These are phyloP conservation scores for Crotalus horridus DNA, from an alignment of 2,113 vertebrate genomes.

Conservation along the genomic window DNA sequence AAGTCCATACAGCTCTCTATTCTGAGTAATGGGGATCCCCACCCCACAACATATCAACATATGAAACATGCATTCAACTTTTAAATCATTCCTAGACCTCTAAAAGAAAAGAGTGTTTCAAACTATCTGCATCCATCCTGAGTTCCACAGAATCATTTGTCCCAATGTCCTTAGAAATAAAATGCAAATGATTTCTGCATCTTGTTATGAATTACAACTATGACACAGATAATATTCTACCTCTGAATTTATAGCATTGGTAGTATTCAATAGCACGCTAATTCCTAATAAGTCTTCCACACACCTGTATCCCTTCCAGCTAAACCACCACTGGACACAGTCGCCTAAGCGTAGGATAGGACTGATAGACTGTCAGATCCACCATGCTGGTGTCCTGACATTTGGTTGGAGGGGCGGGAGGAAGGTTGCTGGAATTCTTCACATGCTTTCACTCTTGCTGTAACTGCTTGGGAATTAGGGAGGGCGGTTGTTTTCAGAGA, in stretches of 20 bases:
- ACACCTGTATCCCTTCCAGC: not conserved
- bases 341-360: not conserved
- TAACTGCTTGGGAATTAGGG: too few relatives aligned
- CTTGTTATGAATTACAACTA: not conserved
- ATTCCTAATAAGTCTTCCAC: not conserved
- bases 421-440: too few relatives aligned
- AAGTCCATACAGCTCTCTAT: not conserved
- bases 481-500: too few relatives aligned
- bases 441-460: too few relatives aligned
- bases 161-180: not conserved
- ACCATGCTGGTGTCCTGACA: too few relatives aligned
- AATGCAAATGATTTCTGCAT: not conserved
- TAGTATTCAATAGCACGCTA: not conserved
- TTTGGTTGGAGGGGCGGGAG: too few relatives aligned
- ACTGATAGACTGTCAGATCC: not conserved
- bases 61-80: not conserved
- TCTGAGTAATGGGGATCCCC: not conserved
- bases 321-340: not conserved
- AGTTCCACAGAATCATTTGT: not conserved
- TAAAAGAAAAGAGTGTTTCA: not conserved
- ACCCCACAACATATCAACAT: not conserved
- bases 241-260: not conserved
- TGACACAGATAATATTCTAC: not conserved
- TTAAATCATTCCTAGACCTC: not conserved
- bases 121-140: not conserved